Evolutionary conservation across 1,140 invertebrate species (phyloP).

Genomic region (Archivesica marissinica): DNA sequence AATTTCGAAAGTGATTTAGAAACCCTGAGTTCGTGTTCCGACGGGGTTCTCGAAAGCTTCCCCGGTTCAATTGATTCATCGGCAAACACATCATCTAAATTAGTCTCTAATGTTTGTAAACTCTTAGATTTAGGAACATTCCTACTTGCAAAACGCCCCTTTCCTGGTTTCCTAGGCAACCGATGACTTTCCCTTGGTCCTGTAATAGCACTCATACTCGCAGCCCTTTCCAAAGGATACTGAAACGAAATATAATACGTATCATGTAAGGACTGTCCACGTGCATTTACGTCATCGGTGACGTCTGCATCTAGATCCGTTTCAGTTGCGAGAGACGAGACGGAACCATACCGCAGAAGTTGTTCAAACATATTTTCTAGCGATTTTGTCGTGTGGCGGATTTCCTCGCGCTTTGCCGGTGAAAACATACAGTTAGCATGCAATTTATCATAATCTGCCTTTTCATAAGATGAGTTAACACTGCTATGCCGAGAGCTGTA

Average conservation of each 20-base stretch:
- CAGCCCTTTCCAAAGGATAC: slow-evolving; percentile 75
- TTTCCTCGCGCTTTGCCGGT: slow-evolving; percentile 72
- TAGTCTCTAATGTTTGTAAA: slow-evolving; percentile 79
- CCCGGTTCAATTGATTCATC: slow-evolving; percentile 85
- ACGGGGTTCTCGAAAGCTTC: slow-evolving; percentile 88
- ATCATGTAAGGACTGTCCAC: slow-evolving; percentile 70
- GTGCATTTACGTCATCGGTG: slow-evolving; percentile 59
- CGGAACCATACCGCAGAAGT: slow-evolving; percentile 71
- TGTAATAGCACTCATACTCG: slow-evolving; percentile 79
- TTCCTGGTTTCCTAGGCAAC: slow-evolving; percentile 66
- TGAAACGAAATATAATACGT: slow-evolving; percentile 78
- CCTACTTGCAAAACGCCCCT: slow-evolving; percentile 74
- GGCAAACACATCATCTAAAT: slow-evolving; percentile 75
- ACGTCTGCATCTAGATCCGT: slow-evolving; percentile 76
- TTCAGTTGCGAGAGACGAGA: slow-evolving; percentile 73
- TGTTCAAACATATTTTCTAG: slow-evolving; percentile 76
- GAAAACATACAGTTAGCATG: slow-evolving; percentile 80
- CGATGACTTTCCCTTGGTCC: slow-evolving; percentile 48
- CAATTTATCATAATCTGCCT: slow-evolving; percentile 69
- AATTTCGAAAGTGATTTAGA: slow-evolving; percentile 96
- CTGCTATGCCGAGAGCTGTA: slow-evolving; percentile 46
- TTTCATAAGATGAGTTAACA: slow-evolving; percentile 67
- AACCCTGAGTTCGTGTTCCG: slow-evolving; percentile 95
- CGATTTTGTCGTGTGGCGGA: slow-evolving; percentile 74
- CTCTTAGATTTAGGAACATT: slow-evolving; percentile 81